Conservation (phyloP, 2,888 invertebrate genomes). For the Anarsia innoxiella region DNA sequence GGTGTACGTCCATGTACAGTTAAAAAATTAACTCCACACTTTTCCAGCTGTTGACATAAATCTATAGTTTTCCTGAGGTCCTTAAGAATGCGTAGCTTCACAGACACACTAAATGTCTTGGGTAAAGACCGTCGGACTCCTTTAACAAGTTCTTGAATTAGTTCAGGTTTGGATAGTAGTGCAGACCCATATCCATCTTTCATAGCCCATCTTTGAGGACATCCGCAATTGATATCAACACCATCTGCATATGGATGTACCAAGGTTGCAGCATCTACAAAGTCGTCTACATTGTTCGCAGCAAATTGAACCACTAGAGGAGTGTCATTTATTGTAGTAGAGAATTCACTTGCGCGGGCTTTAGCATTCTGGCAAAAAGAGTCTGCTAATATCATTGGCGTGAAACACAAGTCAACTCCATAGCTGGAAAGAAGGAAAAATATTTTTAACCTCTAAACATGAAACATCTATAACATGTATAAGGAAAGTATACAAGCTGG, state of each 20-base stretch:
- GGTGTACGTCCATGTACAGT: constrained; percentile 95
- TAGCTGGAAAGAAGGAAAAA: constrained; percentile 72
- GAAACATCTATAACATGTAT: too few relatives aligned
- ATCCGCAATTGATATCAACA: constrained; percentile 97
- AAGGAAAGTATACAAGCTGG: background rate
- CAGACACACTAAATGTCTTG: constrained; percentile 88
- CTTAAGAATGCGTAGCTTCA: constrained; percentile 90
- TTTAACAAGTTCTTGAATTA: constrained; percentile 86
- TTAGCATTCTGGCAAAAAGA: constrained; percentile 92
- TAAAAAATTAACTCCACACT: constrained; percentile 90
- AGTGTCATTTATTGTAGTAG: constrained; percentile 82
- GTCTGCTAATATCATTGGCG: constrained; percentile 97
- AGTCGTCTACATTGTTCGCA: constrained; percentile 87
- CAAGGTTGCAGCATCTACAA: constrained; percentile 89
- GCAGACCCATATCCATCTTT: constrained; percentile 92
- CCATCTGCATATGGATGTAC: constrained; percentile 91
- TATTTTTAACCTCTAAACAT: background rate
- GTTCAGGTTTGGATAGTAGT: constrained; percentile 87
- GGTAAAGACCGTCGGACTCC: constrained; percentile 83
- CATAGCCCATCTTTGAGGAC: constrained; percentile 97
- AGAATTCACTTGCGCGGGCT: constrained; percentile 89
- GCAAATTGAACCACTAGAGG: constrained; percentile 97
- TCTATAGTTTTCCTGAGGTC: constrained; percentile 83
- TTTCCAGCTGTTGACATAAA: constrained; percentile 86
- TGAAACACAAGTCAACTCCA: constrained; percentile 91